phyloP scores from a whole-genome alignment of 2,888 invertebrate genomes.

The Villa cingulata region DNA sequence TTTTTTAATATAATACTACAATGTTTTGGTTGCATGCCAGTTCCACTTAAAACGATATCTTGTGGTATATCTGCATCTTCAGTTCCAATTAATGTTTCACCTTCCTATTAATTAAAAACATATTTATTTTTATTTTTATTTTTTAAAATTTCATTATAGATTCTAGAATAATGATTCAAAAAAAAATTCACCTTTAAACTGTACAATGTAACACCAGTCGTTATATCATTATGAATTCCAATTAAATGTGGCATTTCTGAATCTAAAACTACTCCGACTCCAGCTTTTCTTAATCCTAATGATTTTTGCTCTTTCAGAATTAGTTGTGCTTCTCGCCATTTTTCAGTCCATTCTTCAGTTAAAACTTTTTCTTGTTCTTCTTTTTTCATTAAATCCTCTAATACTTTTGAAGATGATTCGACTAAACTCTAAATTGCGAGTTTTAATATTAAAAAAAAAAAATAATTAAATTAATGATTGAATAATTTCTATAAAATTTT shows the following conservation, averaged over 20 bases:
- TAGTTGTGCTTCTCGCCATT: slow-evolving; percentile 82
- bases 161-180: background rate
- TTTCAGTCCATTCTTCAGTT: slow-evolving; percentile 86
- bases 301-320: slow-evolving; percentile 80
- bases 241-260: slow-evolving; percentile 86
- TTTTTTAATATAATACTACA: slow-evolving; percentile 57
- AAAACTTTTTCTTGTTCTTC: slow-evolving; percentile 81
- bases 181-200: slow-evolving; percentile 56
- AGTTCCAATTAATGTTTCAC: slow-evolving; percentile 72
- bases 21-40: slow-evolving; percentile 65
- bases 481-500: background rate
- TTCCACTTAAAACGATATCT: slow-evolving; percentile 66
- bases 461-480: background rate
- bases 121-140: background rate
- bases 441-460: background rate
- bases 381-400: slow-evolving; percentile 76
- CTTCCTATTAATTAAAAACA: slow-evolving; percentile 54
- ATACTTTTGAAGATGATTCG: slow-evolving; percentile 49
- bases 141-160: background rate
- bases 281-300: slow-evolving; percentile 71
- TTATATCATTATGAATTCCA: slow-evolving; percentile 82
- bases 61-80: slow-evolving; percentile 49
- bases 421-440: slow-evolving; percentile 37
- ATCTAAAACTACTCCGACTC: slow-evolving; percentile 75
- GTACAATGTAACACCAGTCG: slow-evolving; percentile 82